Base-by-base conservation (phyloP, 2,888 invertebrate species). In the Nudaria mundana region DNA sequence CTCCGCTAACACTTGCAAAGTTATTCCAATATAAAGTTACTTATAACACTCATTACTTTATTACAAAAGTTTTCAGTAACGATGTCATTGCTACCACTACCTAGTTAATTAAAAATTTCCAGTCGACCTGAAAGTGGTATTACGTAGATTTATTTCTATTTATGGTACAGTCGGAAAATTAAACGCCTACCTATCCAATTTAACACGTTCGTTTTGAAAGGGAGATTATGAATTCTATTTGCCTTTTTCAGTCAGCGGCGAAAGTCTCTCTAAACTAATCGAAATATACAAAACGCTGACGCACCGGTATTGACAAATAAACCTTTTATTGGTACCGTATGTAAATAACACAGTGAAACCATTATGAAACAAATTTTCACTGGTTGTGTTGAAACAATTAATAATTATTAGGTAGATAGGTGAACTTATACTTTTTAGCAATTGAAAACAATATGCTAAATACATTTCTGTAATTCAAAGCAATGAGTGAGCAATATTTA, bases 91-190 rank as follows among this genome's bases (percentile, higher is more conserved):
- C 37, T 28, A 23, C 14, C 37, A 63, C 63, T 62, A 56, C 45
- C 34, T 42, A 56, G 60, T 63, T 76, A 72, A 77, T 77, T 76
- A 77, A 76, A 77, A 76, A 70, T 58, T 73, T 74, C 69, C 69
- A 67, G 68, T 63, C 61, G 59, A 65, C 57, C 55, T 52, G 40
- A 54, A 51, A 38, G 49, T 39, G 37, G n/a, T 13, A 34, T 37
- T 40, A 45, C 44, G 35, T 42, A 23, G 24, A 24, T 11, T 32
- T 23, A 15, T n/a, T 24, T 4, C 23, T 7, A 23, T 32, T 7
- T 10, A 10, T 6, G 14, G 13, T 28, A 34, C 25, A 16, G 23
- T 24, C 12, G 6, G n/a, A 15, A 6, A 4, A 5, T 11, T 15
- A 30, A 7, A 7, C 5, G 10, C 18, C 16, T 30, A 14, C 2